Evolutionary conservation across 1,140 invertebrate genomes (phyloP), one percentile per base, ranked within the genome.

Genomic region (Drosophila varians): DNA sequence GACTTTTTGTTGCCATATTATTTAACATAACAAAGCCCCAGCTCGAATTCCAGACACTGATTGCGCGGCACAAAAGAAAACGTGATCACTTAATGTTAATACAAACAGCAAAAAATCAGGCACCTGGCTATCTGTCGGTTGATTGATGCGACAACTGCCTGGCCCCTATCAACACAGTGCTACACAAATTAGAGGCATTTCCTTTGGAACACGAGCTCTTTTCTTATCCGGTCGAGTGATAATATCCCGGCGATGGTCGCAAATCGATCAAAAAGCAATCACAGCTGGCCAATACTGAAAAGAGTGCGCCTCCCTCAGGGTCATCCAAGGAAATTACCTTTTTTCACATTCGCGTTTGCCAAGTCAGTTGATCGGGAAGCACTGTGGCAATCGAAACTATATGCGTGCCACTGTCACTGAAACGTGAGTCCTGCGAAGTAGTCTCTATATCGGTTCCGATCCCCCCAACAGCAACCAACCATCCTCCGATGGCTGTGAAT

Each of bases 261-360:
- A 61, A 80, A 69, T 70, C 80, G 75, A 86, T 86, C 76, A 86
- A 70, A 86, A 86, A 87, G 11, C 62, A 49, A 86, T 86, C 62
- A 82, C 43, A 73, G 23, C 19, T 36, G 40, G 14, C 12, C 14
- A 45, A 57, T 53, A 9, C 18, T 8, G 7, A 55, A 40, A 61
- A 28, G 38, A 26, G 18, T 23, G 26, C 40, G 47, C 16, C 43
- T 62, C 16, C 11, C 25, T 38, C 69, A 72, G 45, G 70, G 70
- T 26, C 51, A 68, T 7, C 28, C 3, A 12, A 16, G 43, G 19
- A 23, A n/a, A 49, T 18, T 25, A 49, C 42, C n/a, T 54, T 58
- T 79, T 42, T 54, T 31, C 48, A 78, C 9, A 48, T 36, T 36
- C 28, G 40, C 23, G n/a, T 43, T 18, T 1, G 4, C n/a, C 38